Percentiles rank a stretch among this genome's conserved stretches.
phyloP scores from a whole-genome alignment of 2,113 vertebrate species.

The Eidolon helvum region DNA sequence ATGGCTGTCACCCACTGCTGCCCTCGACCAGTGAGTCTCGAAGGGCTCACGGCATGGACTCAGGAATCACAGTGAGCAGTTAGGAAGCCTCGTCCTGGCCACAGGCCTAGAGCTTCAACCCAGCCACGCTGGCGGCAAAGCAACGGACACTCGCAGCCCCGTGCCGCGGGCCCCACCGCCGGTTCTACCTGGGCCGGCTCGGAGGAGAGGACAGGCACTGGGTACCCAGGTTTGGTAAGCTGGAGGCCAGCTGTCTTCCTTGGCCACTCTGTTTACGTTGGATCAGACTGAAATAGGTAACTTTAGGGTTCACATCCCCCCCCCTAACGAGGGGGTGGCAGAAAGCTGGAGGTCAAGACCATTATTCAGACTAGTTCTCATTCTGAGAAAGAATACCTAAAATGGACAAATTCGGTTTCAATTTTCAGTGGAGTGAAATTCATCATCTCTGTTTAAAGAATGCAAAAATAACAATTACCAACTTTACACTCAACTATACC shows the following conservation, averaged over 20 bases:
- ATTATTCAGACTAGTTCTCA: neutral
- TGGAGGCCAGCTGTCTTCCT: neutral
- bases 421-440: neutral
- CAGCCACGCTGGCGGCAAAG: neutral
- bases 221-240: too few relatives aligned
- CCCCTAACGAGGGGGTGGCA: too few relatives aligned
- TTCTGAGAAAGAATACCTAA: neutral
- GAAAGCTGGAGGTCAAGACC: neutral
- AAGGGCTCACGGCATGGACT: rapidly evolving
- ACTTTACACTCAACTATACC: neutral
- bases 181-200: neutral
- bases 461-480: neutral
- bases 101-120: neutral
- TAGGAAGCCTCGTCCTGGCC: neutral
- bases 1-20: neutral
- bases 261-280: neutral
- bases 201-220: neutral
- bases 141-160: neutral
- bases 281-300: neutral
- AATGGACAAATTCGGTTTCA: neutral
- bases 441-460: neutral
- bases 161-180: too few relatives aligned
- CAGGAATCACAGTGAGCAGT: rapidly evolving
- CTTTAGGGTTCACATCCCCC: neutral
- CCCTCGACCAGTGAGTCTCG: rapidly evolving